These are phyloP conservation scores for Hypselothyrea guttata DNA, from an alignment of 2,888 invertebrate genomes.

Conservation along the genomic window DNA sequence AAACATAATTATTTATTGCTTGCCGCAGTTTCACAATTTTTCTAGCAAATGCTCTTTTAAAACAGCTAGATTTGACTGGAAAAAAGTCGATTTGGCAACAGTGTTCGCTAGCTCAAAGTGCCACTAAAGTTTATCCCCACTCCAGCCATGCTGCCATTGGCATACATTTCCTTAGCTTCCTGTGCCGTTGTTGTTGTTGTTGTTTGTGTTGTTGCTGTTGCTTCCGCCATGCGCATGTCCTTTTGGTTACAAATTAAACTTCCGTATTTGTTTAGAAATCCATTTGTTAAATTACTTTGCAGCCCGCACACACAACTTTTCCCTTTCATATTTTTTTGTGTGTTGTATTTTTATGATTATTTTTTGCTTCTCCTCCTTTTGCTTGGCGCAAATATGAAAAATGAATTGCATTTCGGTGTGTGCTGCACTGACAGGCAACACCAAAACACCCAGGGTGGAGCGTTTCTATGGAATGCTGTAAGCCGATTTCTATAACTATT, in stretches of 20 bases:
- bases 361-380: slow-evolving; percentile 6
- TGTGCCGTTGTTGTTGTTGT: slow-evolving; percentile 14
- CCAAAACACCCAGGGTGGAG: slow-evolving; percentile 15
- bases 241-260: slow-evolving; percentile 75
- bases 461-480: slow-evolving; percentile 29
- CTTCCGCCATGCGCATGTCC: slow-evolving; percentile 64
- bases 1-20: too few species aligned
- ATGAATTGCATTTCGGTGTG: slow-evolving; percentile 65
- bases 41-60: too few species aligned
- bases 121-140: slow-evolving; percentile 14
- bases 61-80: too few species aligned
- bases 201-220: slow-evolving; percentile 25
- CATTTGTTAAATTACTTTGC: slow-evolving; percentile 79
- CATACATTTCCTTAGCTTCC: slow-evolving; percentile 71
- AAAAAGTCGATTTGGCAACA: too few species aligned
- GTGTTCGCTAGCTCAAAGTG: too few species aligned
- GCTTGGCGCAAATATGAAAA: slow-evolving; percentile 66
- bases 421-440: slow-evolving; percentile 43
- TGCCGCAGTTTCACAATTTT: too few species aligned
- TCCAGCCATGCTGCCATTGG: slow-evolving; percentile 56
- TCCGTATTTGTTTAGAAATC: slow-evolving; percentile 78
- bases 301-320: slow-evolving; percentile 55
- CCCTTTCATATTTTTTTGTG: slow-evolving; percentile 28
- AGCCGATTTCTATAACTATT: slow-evolving; percentile 67
- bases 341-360: slow-evolving; percentile 14